A percentile compares a stretch with the other conserved stretches of the same genome.
These are phyloP conservation scores for Spialia ferax DNA, from an alignment of 2,888 invertebrate species.

Conservation along the genomic window DNA sequence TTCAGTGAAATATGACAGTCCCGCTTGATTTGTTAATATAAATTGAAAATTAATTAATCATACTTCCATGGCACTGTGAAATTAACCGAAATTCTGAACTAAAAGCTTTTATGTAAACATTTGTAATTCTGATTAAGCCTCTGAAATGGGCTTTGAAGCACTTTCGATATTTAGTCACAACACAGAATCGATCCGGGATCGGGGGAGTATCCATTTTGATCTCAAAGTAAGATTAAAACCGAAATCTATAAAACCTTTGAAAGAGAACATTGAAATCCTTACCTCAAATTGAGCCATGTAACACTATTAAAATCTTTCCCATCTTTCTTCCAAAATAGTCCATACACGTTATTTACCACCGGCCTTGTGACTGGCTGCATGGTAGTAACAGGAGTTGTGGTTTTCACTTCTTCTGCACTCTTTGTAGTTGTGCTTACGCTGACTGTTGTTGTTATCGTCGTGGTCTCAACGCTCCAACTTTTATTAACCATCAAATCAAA, in stretches of 20 bases:
- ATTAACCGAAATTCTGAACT: slow-evolving; percentile 7
- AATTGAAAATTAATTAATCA: slow-evolving; percentile 1
- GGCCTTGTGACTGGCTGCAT: slow-evolving; percentile 61
- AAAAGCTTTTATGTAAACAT: slow-evolving; percentile 7
- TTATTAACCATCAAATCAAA: slow-evolving; percentile 83
- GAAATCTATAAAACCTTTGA: slow-evolving; percentile 28
- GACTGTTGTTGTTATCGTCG: slow-evolving; percentile 76
- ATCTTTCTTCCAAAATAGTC: slow-evolving; percentile 80
- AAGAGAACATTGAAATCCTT: slow-evolving; percentile 44
- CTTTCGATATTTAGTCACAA: slow-evolving; percentile 2
- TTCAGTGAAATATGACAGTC: neutral
- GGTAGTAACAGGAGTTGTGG: slow-evolving; percentile 64
- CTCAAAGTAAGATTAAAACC: neutral
- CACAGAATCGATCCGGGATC: neutral
- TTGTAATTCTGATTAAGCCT: slow-evolving; percentile 5
- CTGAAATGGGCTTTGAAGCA: neutral
- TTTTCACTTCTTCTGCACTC: slow-evolving; percentile 60
- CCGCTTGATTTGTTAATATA: neutral
- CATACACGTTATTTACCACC: slow-evolving; percentile 76
- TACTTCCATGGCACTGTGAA: slow-evolving; percentile 1
- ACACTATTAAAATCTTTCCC: slow-evolving; percentile 77
- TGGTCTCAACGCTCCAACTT: slow-evolving; percentile 84
- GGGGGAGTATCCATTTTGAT: neutral
- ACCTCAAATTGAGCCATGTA: slow-evolving; percentile 81
- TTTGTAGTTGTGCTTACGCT: slow-evolving; percentile 76